These are phyloP conservation scores for Brachyhypopomus gauderio DNA, from an alignment of 2,113 vertebrate genomes.

Conservation along the genomic window DNA sequence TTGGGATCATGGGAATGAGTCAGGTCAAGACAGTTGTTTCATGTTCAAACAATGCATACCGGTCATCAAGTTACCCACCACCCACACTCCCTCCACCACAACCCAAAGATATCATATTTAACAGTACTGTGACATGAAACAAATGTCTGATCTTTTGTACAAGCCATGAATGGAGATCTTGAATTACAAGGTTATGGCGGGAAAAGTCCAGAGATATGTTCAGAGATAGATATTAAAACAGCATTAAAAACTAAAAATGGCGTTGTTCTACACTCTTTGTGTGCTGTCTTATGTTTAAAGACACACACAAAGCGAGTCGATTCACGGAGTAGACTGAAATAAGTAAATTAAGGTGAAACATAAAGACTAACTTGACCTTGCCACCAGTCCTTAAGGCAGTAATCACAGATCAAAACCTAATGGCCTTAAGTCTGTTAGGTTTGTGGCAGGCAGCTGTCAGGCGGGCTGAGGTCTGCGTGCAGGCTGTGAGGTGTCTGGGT, in stretches of 20 bases:
- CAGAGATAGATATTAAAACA: background rate
- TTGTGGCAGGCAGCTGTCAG: background rate
- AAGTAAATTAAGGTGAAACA: background rate
- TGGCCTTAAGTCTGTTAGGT: background rate
- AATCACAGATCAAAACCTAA: background rate
- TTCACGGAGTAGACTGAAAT: background rate
- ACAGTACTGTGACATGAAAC: background rate
- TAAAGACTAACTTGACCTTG: background rate
- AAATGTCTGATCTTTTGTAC: constrained; percentile 40
- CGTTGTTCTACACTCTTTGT: background rate
- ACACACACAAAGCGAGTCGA: background rate
- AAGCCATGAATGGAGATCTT: constrained; percentile 9
- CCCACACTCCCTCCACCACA: too few species aligned
- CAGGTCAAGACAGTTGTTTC: constrained; percentile 39
- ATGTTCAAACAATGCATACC: background rate
- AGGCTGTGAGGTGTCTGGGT: constrained; percentile 17
- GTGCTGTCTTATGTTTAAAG: background rate
- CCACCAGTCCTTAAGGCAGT: background rate
- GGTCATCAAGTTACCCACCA: background rate
- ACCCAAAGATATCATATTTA: background rate
- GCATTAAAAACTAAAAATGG: background rate
- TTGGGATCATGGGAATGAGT: background rate
- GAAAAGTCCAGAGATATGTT: background rate
- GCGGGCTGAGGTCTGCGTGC: background rate
- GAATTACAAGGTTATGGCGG: background rate